A percentile compares a stretch with the other conserved stretches of the same genome.
These are phyloP conservation scores for Nemurella pictetii DNA, from an alignment of 2,888 invertebrate species.

Conservation along the genomic window DNA sequence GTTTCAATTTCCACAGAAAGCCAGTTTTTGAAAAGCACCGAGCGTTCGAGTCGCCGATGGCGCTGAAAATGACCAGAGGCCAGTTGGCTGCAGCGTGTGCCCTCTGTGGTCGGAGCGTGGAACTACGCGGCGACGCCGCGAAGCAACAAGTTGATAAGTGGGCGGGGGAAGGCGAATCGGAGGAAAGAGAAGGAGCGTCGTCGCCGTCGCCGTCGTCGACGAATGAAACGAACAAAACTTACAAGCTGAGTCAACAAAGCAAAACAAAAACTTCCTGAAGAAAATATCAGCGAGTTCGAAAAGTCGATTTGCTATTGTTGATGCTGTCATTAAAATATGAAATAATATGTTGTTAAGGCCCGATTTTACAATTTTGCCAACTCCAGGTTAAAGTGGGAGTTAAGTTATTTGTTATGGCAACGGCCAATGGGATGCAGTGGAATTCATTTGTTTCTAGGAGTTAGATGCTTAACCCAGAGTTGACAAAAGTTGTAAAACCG, in stretches of 20 bases:
- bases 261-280: not conserved
- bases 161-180: not conserved
- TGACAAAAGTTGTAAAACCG: too few relatives aligned
- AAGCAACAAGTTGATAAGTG: constrained; percentile 25
- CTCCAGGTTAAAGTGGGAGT: too few relatives aligned
- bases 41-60: too few relatives aligned
- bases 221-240: not conserved
- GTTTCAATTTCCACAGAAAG: too few relatives aligned
- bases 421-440: too few relatives aligned
- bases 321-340: not conserved
- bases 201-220: not conserved
- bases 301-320: not conserved
- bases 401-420: too few relatives aligned
- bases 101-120: constrained; percentile 14
- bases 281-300: not conserved
- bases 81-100: constrained; percentile 26
- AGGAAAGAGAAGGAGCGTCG: not conserved
- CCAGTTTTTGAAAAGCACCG: too few relatives aligned
- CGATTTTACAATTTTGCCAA: too few relatives aligned
- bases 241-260: not conserved
- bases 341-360: too few relatives aligned
- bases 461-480: too few relatives aligned
- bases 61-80: not conserved
- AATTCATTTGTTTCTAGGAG: too few relatives aligned
- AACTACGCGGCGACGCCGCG: constrained; percentile 29